These are phyloP conservation scores for Eulacestoma nigropectus DNA, from an alignment of 2,113 vertebrate species.

Conservation along the genomic window DNA sequence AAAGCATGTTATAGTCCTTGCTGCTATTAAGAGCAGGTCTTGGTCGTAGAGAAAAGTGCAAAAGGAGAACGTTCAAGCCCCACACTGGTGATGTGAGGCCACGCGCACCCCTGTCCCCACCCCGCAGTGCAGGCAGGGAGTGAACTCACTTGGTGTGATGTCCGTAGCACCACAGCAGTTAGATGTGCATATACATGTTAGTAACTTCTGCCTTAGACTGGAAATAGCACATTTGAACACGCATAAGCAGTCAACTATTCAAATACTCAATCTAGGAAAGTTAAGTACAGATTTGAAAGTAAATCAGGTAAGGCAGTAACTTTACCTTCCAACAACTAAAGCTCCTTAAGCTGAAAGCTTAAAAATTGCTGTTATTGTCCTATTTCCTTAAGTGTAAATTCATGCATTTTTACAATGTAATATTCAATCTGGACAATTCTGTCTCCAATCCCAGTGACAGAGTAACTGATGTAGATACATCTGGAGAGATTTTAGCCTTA, in stretches of 20 bases:
- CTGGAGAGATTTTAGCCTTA: background rate
- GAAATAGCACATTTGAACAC: background rate
- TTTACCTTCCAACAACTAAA: background rate
- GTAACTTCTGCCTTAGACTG: background rate
- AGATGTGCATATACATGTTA: accelerated
- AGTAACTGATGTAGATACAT: background rate
- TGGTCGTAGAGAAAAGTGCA: background rate
- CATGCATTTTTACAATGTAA: background rate
- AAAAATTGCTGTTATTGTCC: background rate
- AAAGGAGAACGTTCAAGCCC: background rate
- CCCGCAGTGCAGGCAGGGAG: accelerated
- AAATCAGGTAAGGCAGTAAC: background rate
- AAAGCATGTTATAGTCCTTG: background rate
- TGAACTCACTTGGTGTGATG: accelerated
- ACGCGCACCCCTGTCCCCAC: accelerated
- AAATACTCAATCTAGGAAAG: background rate
- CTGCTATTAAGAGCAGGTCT: background rate
- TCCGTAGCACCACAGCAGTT: accelerated
- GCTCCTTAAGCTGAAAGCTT: background rate
- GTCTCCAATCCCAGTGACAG: background rate
- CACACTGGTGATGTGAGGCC: accelerated
- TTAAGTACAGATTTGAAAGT: background rate
- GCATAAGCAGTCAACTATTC: background rate
- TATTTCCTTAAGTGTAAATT: background rate
- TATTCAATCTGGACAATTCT: background rate